phyloP scores from a whole-genome alignment of 2,113 vertebrate species.

The Terrapene triunguis region DNA sequence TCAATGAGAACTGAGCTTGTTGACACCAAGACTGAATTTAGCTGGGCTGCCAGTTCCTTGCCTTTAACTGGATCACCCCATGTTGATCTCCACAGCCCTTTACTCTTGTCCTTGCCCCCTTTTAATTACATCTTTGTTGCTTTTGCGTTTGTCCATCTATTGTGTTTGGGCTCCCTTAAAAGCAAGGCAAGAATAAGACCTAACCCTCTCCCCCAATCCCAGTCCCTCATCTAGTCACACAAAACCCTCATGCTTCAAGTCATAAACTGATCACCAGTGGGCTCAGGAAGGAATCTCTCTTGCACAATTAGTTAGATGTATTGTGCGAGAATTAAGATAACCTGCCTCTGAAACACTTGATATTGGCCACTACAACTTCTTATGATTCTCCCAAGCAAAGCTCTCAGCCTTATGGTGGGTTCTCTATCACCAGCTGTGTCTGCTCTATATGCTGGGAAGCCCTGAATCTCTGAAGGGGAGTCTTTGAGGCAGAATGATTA shows the following conservation, averaged over 20 bases:
- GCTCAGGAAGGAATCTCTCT: background rate
- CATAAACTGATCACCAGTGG: background rate
- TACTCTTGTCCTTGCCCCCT: background rate
- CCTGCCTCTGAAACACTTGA: background rate
- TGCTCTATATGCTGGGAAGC: background rate
- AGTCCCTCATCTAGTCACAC: background rate
- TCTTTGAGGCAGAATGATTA: background rate
- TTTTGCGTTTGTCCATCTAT: background rate
- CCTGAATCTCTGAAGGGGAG: background rate
- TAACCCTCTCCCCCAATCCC: background rate
- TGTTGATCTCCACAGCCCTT: background rate
- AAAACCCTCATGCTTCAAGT: background rate
- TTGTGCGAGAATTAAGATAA: background rate
- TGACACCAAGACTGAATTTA: background rate
- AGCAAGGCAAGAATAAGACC: background rate
- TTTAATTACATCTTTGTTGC: background rate
- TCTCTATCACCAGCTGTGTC: background rate
- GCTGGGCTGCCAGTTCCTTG: slow-evolving; percentile 27
- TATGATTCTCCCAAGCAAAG: background rate
- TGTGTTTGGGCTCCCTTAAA: slow-evolving; percentile 16
- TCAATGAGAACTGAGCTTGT: background rate
- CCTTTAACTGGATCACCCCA: slow-evolving; percentile 3
- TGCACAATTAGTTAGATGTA: background rate
- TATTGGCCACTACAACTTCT: background rate
- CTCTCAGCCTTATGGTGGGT: background rate